Evolutionary conservation across 2,113 vertebrate species (phyloP).

Genomic region (Pygathrix nemaeus): DNA sequence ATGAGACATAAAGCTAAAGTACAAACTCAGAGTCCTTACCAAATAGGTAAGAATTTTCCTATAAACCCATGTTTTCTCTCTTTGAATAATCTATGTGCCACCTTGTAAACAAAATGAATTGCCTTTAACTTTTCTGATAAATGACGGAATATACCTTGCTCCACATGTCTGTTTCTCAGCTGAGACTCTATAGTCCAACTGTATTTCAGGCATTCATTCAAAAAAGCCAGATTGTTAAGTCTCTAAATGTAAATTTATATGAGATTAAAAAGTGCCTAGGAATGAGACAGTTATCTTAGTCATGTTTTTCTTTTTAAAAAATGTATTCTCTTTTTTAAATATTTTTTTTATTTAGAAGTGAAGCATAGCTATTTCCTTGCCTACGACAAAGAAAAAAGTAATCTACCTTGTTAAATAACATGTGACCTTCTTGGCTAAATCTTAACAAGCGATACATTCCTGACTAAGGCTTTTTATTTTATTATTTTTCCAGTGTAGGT

Average conservation of each 20-base stretch:
- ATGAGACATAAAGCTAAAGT: neutral
- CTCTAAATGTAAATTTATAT: neutral
- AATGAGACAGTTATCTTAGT: neutral
- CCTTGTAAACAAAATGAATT: neutral
- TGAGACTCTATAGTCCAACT: neutral
- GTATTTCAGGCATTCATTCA: neutral
- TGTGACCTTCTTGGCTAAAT: neutral
- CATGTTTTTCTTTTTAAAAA: neutral
- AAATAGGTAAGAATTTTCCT: neutral
- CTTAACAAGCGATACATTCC: neutral
- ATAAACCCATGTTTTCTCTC: neutral
- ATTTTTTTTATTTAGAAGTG: neutral
- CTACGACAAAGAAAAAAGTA: neutral
- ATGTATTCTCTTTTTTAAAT: neutral
- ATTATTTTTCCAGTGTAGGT: neutral
- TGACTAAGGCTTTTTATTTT: neutral
- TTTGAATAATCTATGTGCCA: neutral
- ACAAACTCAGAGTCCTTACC: neutral
- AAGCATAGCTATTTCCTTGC: neutral
- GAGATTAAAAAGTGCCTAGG: neutral
- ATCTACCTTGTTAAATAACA: neutral
- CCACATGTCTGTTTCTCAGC: neutral
- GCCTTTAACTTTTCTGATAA: neutral
- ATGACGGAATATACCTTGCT: neutral
- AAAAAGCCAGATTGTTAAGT: neutral